A percentile compares a stretch with the other conserved stretches of the same genome.
Conservation (phyloP, 2,797 vertebrate species). For the Coilia nasus region DNA sequence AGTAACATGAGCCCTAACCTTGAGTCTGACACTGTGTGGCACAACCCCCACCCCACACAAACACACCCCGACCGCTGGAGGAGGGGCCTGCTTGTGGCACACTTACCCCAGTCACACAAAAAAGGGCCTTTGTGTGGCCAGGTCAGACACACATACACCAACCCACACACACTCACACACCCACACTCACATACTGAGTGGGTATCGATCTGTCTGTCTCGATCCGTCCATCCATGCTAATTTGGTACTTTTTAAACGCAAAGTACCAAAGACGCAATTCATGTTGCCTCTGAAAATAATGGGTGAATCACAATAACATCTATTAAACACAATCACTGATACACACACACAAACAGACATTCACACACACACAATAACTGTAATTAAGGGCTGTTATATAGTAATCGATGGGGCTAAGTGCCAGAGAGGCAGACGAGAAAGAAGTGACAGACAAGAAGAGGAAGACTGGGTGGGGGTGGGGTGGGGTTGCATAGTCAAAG, state of each 20-base stretch:
- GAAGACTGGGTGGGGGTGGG: too few relatives aligned
- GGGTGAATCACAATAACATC: background rate
- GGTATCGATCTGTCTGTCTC: background rate
- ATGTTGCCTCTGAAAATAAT: slow-evolving; percentile 1
- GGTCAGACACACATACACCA: background rate
- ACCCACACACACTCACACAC: background rate
- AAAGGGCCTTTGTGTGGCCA: background rate
- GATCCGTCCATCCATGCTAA: background rate
- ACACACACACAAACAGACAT: background rate
- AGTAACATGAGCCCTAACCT: slow-evolving; percentile 3
- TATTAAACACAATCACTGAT: background rate
- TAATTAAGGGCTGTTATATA: background rate
- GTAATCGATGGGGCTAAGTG: background rate
- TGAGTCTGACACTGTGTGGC: background rate
- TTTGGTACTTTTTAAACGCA: background rate
- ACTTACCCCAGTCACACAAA: background rate
- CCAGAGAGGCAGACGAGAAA: background rate
- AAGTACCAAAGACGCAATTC: background rate
- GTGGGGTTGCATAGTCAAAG: too few relatives aligned
- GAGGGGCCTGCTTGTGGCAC: background rate
- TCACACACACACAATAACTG: background rate
- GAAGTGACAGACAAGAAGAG: background rate
- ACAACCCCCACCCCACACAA: background rate
- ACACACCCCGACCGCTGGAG: background rate
- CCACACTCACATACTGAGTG: background rate